phyloP scores from a whole-genome alignment of 1,140 invertebrate genomes.

The Drosophila sechellia region DNA sequence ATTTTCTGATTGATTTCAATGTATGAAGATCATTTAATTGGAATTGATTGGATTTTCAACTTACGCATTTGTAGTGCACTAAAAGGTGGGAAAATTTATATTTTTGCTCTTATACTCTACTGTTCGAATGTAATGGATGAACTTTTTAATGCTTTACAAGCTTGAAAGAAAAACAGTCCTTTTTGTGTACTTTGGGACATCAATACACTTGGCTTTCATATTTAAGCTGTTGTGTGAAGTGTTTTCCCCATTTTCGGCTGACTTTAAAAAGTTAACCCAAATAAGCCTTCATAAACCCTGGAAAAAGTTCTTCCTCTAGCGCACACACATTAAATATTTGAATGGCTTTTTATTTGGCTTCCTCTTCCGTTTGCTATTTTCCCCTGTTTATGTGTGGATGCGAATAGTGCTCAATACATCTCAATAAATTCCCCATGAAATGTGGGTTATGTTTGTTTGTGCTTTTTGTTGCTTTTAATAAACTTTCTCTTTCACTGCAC shows the following conservation, averaged over 20 bases:
- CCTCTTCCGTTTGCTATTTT: slow-evolving; percentile 28
- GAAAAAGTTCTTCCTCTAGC: slow-evolving; percentile 10
- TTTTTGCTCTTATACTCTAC: background rate
- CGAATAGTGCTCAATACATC: slow-evolving; percentile 39
- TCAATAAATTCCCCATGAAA: slow-evolving; percentile 50
- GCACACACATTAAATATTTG: slow-evolving; percentile 26
- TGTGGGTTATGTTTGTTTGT: slow-evolving; percentile 47
- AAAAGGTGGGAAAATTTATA: background rate
- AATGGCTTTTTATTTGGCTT: slow-evolving; percentile 39
- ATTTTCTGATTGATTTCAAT: slow-evolving; percentile 1
- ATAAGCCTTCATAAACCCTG: slow-evolving; percentile 20
- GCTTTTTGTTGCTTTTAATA: slow-evolving; percentile 37
- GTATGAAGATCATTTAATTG: background rate
- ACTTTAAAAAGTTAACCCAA: slow-evolving; percentile 22
- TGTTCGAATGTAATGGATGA: no score
- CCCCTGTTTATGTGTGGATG: slow-evolving; percentile 3
- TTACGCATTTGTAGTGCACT: background rate
- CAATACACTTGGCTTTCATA: background rate
- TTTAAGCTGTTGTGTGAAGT: background rate
- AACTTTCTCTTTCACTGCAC: slow-evolving; percentile 27
- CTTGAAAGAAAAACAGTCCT: no score
- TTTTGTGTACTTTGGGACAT: background rate
- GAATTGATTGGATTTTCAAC: slow-evolving; percentile 5
- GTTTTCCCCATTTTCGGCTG: background rate
- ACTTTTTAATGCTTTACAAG: no score